A percentile compares a stretch with the other conserved stretches of the same genome.
phyloP scores from a whole-genome alignment of 2,113 vertebrate species.

The Pterocles orientalis region DNA sequence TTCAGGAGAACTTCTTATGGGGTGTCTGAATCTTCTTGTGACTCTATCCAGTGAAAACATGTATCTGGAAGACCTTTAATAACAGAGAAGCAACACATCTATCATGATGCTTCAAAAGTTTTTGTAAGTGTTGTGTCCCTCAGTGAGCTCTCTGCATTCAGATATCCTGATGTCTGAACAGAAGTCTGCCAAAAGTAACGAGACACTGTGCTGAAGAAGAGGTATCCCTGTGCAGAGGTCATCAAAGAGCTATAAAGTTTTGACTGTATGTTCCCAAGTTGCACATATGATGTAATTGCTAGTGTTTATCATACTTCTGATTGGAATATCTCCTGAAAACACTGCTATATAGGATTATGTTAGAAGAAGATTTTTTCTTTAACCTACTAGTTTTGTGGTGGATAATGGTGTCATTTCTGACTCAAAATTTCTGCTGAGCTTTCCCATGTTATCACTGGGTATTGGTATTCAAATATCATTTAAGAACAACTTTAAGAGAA shows the following conservation, averaged over 20 bases:
- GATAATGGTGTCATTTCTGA: not conserved
- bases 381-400: not conserved
- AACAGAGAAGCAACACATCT: not conserved
- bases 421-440: not conserved
- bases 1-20: not conserved
- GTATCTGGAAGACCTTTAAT: not conserved
- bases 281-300: not conserved
- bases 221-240: not conserved
- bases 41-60: not conserved
- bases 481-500: not conserved
- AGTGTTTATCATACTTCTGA: not conserved
- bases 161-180: not conserved
- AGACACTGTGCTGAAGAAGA: not conserved
- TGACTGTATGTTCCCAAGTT: not conserved
- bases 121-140: not conserved
- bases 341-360: not conserved
- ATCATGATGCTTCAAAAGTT: not conserved
- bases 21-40: not conserved
- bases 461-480: not conserved
- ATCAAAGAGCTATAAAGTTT: not conserved
- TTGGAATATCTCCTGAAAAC: not conserved
- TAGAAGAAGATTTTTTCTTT: not conserved
- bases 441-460: not conserved
- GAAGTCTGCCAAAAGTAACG: not conserved
- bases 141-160: not conserved